Evolutionary conservation across 1,140 invertebrate genomes (phyloP).

Genomic region (Bombyx mandarina): DNA sequence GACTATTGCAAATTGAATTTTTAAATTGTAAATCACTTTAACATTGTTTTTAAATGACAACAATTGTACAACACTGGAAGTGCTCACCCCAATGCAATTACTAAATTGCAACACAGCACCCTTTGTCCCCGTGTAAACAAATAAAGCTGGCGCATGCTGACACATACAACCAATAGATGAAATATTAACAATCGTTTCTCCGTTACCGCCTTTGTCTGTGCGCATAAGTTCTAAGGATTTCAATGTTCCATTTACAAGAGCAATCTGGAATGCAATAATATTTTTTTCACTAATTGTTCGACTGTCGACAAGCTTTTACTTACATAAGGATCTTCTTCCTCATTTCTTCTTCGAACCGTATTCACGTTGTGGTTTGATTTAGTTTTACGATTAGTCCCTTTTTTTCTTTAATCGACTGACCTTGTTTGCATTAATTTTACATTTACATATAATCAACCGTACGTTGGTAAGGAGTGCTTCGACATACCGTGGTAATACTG

Average conservation of each 20-base stretch:
- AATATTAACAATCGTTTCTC: constrained; percentile 69
- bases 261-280: constrained; percentile 37
- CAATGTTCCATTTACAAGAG: constrained; percentile 49
- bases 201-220: constrained; percentile 54
- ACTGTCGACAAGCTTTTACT: too few relatives aligned
- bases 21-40: too few relatives aligned
- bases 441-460: background rate
- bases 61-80: too few relatives aligned
- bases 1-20: too few relatives aligned
- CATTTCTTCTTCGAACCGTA: too few relatives aligned
- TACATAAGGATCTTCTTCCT: too few relatives aligned
- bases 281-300: background rate
- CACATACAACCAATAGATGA: constrained; percentile 65
- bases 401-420: too few relatives aligned
- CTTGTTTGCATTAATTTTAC: background rate
- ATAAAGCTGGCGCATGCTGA: constrained; percentile 58
- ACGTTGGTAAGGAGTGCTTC: too few relatives aligned
- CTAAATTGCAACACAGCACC: constrained; percentile 72
- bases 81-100: constrained; percentile 63
- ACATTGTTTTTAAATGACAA: too few relatives aligned
- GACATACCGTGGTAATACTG: too few relatives aligned
- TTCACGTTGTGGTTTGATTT: too few relatives aligned
- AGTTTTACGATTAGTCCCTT: too few relatives aligned
- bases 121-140: constrained; percentile 71
- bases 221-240: constrained; percentile 71